phyloP scores from a whole-genome alignment of 2,113 vertebrate genomes.

The Crocuta crocuta region DNA sequence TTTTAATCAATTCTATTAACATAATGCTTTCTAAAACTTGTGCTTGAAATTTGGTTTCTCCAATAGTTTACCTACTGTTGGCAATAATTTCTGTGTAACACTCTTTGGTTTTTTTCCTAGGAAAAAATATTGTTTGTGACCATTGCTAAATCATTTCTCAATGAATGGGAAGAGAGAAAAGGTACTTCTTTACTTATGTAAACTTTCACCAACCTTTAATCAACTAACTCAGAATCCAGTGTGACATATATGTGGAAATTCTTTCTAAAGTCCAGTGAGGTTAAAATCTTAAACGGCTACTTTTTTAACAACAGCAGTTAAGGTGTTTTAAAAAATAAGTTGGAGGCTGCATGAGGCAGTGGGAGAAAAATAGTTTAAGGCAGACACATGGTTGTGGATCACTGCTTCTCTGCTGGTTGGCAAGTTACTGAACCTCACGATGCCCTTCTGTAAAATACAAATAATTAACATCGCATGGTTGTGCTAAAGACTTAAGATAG shows the following conservation, averaged over 20 bases:
- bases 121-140: background rate
- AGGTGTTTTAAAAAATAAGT: background rate
- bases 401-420: background rate
- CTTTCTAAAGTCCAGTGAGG: background rate
- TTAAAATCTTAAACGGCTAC: slow-evolving; percentile 37
- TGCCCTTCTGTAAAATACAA: background rate
- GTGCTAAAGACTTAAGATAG: background rate
- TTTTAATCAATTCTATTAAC: background rate
- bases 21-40: slow-evolving; percentile 6
- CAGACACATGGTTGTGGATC: background rate
- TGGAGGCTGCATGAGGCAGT: background rate
- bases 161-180: slow-evolving; percentile 43
- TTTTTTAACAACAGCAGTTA: slow-evolving; percentile 3
- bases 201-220: background rate
- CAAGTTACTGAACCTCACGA: background rate
- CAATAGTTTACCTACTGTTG: background rate
- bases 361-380: background rate
- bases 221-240: slow-evolving; percentile 19
- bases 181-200: background rate
- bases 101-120: background rate
- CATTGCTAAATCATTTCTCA: slow-evolving; percentile 37
- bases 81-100: background rate
- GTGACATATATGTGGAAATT: background rate
- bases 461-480: background rate
- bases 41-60: background rate